Conservation (phyloP, 2,113 vertebrate species). For the Megaceryle torquata region DNA sequence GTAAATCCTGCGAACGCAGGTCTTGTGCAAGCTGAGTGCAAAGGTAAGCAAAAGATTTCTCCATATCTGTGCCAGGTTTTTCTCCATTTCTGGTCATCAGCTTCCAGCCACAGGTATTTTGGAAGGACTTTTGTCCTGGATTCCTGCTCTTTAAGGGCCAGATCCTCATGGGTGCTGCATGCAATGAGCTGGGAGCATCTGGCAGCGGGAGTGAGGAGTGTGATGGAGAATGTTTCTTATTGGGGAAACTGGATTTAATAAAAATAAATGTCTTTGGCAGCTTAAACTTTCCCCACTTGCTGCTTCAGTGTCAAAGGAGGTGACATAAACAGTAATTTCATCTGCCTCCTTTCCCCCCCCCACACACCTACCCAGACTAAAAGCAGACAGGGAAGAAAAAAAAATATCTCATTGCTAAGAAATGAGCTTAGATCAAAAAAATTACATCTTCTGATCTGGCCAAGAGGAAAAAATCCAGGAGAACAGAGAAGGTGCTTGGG, state of each 20-base stretch:
- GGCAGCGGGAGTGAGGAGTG: fast-evolving
- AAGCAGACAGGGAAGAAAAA: not conserved
- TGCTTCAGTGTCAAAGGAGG: not conserved
- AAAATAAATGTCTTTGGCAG: not conserved
- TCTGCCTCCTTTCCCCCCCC: not conserved
- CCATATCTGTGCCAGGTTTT: not conserved
- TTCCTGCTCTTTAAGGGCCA: not conserved
- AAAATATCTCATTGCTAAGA: not conserved
- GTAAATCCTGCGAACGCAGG: not conserved
- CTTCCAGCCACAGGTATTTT: not conserved
- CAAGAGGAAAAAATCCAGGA: not conserved
- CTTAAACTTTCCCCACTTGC: not conserved
- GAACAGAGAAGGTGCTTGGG: not conserved
- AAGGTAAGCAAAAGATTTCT: not conserved
- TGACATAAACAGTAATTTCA: not conserved
- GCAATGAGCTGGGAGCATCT: not conserved
- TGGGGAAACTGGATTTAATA: not conserved
- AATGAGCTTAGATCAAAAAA: not conserved
- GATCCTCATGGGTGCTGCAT: not conserved
- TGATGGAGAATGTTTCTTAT: not conserved
- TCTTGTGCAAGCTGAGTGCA: not conserved
- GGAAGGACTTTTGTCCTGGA: not conserved
- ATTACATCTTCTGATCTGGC: not conserved
- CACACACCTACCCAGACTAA: not conserved
- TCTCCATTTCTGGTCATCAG: not conserved